Evolutionary conservation across 2,888 invertebrate species (phyloP).

Genomic region (Frankliniella fusca): DNA sequence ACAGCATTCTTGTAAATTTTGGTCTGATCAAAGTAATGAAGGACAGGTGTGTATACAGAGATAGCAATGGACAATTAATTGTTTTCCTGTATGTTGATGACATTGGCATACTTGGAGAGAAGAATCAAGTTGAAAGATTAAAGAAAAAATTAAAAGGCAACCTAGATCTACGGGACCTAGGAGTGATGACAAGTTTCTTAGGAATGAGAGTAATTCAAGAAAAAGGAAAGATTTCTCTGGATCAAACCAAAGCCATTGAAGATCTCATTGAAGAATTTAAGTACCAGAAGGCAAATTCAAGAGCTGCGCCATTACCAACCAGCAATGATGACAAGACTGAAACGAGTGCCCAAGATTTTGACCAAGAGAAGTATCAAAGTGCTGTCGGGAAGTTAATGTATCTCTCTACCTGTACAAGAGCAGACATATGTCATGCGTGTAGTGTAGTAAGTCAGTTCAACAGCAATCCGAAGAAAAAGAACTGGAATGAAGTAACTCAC

Average conservation of each 20-base stretch:
- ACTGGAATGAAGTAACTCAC: background rate
- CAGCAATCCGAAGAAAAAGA: background rate
- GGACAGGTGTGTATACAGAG: background rate
- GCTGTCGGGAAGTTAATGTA: background rate
- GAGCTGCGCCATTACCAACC: background rate
- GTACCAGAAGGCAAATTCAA: background rate
- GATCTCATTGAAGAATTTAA: background rate
- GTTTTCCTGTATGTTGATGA: background rate
- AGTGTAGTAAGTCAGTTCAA: background rate
- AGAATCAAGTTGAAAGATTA: background rate
- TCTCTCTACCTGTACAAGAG: background rate
- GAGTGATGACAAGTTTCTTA: background rate
- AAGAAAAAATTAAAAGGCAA: background rate
- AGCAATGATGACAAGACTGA: background rate
- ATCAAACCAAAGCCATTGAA: background rate
- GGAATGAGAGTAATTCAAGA: background rate
- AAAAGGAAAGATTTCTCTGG: background rate
- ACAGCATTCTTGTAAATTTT: background rate
- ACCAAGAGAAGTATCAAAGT: background rate
- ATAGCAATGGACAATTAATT: background rate
- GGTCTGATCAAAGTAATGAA: background rate
- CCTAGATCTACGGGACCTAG: background rate
- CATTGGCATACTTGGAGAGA: background rate
- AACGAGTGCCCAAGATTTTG: background rate
- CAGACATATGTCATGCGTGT: background rate